phyloP scores from a whole-genome alignment of 2,797 vertebrate genomes.

The Gorsachius magnificus region DNA sequence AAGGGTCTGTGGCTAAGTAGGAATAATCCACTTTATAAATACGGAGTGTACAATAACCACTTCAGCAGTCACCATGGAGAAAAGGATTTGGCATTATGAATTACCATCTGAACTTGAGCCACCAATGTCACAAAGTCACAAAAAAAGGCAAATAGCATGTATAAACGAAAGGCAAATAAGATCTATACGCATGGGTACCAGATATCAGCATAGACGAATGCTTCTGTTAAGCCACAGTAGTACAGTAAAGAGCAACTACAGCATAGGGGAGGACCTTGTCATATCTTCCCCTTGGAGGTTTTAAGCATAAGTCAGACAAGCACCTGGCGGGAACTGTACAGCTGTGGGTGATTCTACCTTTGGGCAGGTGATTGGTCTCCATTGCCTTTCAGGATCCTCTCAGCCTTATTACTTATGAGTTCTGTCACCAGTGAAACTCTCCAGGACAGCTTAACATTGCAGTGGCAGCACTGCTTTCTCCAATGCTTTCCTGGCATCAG shows the following conservation, averaged over 20 bases:
- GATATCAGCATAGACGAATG: neutral
- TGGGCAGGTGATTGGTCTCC: neutral
- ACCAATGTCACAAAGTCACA: rapidly evolving
- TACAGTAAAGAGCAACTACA: neutral
- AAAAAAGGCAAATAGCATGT: neutral
- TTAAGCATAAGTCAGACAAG: neutral
- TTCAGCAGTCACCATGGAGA: neutral
- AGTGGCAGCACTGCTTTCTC: neutral
- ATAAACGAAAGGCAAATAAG: neutral
- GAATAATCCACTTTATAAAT: constrained; percentile 9
- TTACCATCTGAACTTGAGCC: neutral
- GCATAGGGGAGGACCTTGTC: neutral
- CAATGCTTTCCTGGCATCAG: neutral
- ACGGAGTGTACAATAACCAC: neutral
- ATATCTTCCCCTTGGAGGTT: neutral
- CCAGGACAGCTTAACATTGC: neutral
- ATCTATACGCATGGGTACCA: neutral
- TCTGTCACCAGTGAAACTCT: neutral
- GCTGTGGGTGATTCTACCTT: neutral
- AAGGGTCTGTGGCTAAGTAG: neutral
- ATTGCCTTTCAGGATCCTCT: neutral
- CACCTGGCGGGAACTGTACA: neutral
- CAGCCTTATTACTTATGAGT: rapidly evolving
- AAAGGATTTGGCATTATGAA: neutral
- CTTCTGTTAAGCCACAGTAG: neutral